Conservation (phyloP, 2,888 invertebrate species). For the Rhopalosiphum nymphaeae region DNA sequence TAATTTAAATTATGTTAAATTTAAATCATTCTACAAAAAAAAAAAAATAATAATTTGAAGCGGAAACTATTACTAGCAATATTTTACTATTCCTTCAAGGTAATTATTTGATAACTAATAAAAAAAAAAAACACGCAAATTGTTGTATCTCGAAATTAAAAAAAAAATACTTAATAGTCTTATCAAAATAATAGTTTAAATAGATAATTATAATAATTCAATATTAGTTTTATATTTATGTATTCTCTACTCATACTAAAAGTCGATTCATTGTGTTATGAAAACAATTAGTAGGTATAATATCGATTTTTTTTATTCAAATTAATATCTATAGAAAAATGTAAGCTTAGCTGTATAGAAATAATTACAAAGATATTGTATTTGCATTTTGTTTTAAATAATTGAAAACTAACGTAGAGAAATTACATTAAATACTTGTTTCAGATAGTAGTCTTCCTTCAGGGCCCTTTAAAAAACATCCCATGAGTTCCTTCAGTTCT, state of each 20-base stretch:
- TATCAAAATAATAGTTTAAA: background rate
- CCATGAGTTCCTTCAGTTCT: background rate
- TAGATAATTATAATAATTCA: background rate
- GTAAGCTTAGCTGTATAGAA: background rate
- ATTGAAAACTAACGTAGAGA: conserved; percentile 13
- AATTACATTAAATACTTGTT: conserved; percentile 29
- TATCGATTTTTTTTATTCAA: background rate
- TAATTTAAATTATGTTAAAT: too few relatives aligned
- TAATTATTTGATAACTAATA: background rate
- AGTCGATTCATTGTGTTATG: background rate
- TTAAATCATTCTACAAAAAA: background rate
- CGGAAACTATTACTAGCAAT: background rate
- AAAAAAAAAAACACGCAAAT: background rate
- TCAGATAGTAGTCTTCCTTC: conserved; percentile 11
- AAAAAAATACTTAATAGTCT: background rate
- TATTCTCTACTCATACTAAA: background rate
- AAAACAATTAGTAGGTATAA: background rate
- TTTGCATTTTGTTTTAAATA: background rate
- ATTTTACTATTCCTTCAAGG: background rate
- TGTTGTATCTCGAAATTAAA: background rate
- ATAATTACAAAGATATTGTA: background rate
- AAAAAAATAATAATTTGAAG: background rate
- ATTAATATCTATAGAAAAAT: background rate
- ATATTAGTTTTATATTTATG: background rate
- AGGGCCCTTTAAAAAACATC: conserved; percentile 27